Base-by-base conservation (phyloP, 2,797 vertebrate species). In the Salarias fasciatus region DNA sequence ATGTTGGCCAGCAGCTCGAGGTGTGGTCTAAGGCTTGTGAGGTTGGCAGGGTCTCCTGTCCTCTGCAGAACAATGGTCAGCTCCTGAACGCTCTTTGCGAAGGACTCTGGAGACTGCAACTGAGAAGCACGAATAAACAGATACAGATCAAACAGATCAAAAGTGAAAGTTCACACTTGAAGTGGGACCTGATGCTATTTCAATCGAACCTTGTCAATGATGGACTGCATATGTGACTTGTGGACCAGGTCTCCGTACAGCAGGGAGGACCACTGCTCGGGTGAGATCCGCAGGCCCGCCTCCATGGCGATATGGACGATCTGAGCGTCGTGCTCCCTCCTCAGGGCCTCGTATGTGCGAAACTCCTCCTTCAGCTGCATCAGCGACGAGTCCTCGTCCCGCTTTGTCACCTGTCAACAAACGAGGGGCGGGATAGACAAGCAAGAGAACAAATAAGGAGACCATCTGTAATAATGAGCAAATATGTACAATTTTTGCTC, bases 301-400 rank as follows among this genome's bases (percentile, higher is more conserved):
- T 99, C 97, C 96, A 99, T 96, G 80, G 97, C 97, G 50, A 99
- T 98, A 84, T 98, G 97, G 83, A 99, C 96, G 10, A 98, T 98
- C 67, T 99, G 97, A 36, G 96, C 96, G 5, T 99, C 96, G 1
- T 99, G 97, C 53, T 99, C 97, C n/a, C 96, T 93, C 43, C 96
- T 91, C 56, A 99, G 88, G 6, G 96, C 95, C 75, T 99, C 97
- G 0, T 99, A 98, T 8, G 95, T 96, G 9, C 97, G 93, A 81
- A 99, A 99, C 86, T 99, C 96, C 68, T 98, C 97, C 63, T 98
- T 99, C 66, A 99, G 90, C 71, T 99, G 96, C 96, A 99, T 99
- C 80, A 99, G 90, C 1, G 97, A 99, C 63, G 97, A 99, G 88
- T 99, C 97, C 82, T 99, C 97, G 51, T 99, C 97, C 6, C 97